Base-by-base conservation (phyloP, 2,888 invertebrate genomes). In the Aradus depressus region DNA sequence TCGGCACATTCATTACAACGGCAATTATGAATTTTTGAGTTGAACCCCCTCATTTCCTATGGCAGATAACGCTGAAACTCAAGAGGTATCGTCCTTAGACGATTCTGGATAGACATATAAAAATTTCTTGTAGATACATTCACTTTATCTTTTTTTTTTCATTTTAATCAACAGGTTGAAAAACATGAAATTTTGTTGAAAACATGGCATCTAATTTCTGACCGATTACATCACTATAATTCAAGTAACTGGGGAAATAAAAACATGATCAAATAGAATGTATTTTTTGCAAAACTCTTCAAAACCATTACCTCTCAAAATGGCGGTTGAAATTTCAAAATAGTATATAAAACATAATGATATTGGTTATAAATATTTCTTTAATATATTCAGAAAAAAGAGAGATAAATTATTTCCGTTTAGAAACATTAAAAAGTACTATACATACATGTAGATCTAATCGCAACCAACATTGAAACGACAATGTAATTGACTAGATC, bases 391-490 rank as follows among this genome's bases (percentile, higher is more conserved):
- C 21, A 5, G 6, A 37, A 8, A 37, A 16, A n/a, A 16, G 38
- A 6, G 18, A 10, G 6, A 16, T 37, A 16, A 14, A 10, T 10
- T 31, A 31, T 31, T 31, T 31, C 31, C 31, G 16, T 38, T 38
- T 38, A 8, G 8, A 12, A 8, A 14, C 38, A 38, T n/a, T n/a
- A n/a, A 38, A 16, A 8, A 38, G 8, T 38, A 8, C 8, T 12
- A 54, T 48, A 75, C 80, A 76, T 64, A 85, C 86, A 66, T 53
- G 77, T 73, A 58, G 75, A 74, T 54, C 84, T 68, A 58, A 87
- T 79, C 32, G 81, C 77, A 42, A 84, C 71, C 42, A 89, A 67
- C 81, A 89, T 81, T 14, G 87, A 81, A 6, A 86, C 76, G 59
- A 87, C 75, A 44, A 89, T 74, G 61, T 79, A 83, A 63, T 82